Evolutionary conservation across 1,140 invertebrate species (phyloP).

Genomic region (Sarcophaga peregrina): DNA sequence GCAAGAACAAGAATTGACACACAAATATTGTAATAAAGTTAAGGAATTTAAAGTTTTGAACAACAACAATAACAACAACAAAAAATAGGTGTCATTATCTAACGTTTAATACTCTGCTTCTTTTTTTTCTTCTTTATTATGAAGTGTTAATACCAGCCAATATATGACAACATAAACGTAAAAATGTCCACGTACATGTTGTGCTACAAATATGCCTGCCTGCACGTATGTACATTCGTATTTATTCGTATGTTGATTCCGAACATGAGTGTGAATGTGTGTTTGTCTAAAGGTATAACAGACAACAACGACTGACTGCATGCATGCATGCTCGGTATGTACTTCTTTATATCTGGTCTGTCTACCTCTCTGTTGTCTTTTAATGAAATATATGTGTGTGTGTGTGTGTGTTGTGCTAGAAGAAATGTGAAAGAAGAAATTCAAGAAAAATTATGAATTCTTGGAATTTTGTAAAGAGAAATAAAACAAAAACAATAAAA

Average conservation of each 20-base stretch:
- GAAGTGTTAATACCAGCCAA: conserved; percentile 30
- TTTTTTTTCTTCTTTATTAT: neutral
- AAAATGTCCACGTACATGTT: neutral
- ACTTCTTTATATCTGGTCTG: no score
- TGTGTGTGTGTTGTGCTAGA: no score
- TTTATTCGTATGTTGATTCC: no score
- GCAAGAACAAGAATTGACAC: neutral
- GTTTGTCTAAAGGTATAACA: no score
- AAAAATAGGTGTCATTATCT: conserved; percentile 10
- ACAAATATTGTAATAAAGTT: neutral
- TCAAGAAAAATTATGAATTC: conserved; percentile 30
- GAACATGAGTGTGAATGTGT: no score
- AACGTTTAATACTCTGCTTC: conserved; percentile 6
- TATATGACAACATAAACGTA: neutral
- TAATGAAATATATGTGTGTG: no score
- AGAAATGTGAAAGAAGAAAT: neutral
- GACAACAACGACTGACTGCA: neutral
- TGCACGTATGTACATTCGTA: no score
- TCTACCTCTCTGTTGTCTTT: no score
- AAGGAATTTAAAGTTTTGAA: neutral
- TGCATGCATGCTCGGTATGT: no score
- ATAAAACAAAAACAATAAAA: neutral
- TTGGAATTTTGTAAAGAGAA: conserved; percentile 26
- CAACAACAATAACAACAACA: neutral
- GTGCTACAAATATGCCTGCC: neutral